Conservation (phyloP, 2,797 vertebrate species). For the Psittacula echo region DNA sequence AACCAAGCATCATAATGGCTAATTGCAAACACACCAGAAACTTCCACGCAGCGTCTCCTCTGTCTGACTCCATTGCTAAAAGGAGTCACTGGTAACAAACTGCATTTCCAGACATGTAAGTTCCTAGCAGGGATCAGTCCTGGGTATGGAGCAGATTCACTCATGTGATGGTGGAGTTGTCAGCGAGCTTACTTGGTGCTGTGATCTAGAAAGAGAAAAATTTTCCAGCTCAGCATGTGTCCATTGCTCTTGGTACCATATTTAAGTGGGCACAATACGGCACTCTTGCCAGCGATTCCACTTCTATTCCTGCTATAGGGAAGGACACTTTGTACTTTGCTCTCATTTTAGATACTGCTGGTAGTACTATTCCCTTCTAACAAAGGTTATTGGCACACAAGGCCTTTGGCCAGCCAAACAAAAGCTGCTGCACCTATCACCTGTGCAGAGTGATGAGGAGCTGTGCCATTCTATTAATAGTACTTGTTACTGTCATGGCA, state of each 20-base stretch:
- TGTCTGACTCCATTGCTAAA: conserved; percentile 41
- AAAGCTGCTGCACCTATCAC: conserved; percentile 27
- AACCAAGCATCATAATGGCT: background rate
- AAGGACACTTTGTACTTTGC: conserved; percentile 74
- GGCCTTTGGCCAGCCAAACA: conserved; percentile 2
- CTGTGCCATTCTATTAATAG: background rate
- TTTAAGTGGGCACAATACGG: conserved; percentile 65
- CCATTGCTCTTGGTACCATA: conserved; percentile 55
- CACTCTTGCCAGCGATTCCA: conserved; percentile 70
- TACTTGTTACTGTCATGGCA: background rate
- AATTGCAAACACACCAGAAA: background rate
- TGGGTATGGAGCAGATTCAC: conserved; percentile 35
- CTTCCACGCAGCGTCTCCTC: background rate
- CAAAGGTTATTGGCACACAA: conserved; percentile 27
- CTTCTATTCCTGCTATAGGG: conserved; percentile 75
- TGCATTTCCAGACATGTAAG: background rate
- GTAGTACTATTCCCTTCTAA: background rate
- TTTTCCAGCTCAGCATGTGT: conserved; percentile 76
- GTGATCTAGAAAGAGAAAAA: conserved; percentile 77
- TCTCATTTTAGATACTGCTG: conserved; percentile 64
- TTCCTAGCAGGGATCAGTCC: conserved; percentile 24
- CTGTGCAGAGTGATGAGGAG: background rate
- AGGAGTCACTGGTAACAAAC: background rate
- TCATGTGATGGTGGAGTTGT: conserved; percentile 50
- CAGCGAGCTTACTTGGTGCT: conserved; percentile 46